Percentiles rank a stretch among this genome's conserved stretches.
phyloP scores from a whole-genome alignment of 1,140 invertebrate genomes.

The Anadara kagoshimensis region DNA sequence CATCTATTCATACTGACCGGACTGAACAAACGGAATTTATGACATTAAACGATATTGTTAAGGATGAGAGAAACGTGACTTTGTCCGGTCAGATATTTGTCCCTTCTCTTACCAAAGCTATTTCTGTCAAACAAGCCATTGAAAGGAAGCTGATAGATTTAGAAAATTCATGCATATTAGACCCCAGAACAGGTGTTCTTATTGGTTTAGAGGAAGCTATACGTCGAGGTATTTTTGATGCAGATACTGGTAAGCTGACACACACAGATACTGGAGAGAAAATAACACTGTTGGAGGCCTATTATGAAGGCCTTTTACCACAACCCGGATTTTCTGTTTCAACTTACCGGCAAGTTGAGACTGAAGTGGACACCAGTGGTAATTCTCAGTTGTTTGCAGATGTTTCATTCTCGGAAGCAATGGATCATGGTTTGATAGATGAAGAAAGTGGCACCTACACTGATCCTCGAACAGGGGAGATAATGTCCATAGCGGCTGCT shows the following conservation, averaged over 20 bases:
- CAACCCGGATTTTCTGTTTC: conserved; percentile 40
- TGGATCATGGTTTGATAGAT: conserved; percentile 81
- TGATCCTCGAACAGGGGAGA: conserved; percentile 87
- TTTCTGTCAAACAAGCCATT: conserved; percentile 64
- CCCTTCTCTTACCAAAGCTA: conserved; percentile 75
- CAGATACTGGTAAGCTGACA: conserved; percentile 83
- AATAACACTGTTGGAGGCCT: conserved; percentile 64
- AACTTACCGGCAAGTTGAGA: conserved; percentile 25
- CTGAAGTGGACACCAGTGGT: conserved; percentile 6
- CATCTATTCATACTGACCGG: neutral
- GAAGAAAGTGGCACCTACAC: conserved; percentile 81
- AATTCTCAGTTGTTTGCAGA: neutral
- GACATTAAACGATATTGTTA: conserved; percentile 51
- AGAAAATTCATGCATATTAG: conserved; percentile 56
- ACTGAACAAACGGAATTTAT: neutral
- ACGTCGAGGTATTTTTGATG: conserved; percentile 88
- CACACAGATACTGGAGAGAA: conserved; percentile 57
- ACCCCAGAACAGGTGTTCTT: conserved; percentile 73
- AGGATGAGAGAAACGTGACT: conserved; percentile 43
- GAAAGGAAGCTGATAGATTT: conserved; percentile 59
- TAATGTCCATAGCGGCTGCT: conserved; percentile 87
- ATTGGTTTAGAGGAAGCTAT: conserved; percentile 89
- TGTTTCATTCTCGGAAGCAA: conserved; percentile 59
- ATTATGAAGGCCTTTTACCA: conserved; percentile 63
- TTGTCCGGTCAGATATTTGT: conserved; percentile 80